phyloP scores from a whole-genome alignment of 2,888 invertebrate species.

The Rhagonycha lutea region DNA sequence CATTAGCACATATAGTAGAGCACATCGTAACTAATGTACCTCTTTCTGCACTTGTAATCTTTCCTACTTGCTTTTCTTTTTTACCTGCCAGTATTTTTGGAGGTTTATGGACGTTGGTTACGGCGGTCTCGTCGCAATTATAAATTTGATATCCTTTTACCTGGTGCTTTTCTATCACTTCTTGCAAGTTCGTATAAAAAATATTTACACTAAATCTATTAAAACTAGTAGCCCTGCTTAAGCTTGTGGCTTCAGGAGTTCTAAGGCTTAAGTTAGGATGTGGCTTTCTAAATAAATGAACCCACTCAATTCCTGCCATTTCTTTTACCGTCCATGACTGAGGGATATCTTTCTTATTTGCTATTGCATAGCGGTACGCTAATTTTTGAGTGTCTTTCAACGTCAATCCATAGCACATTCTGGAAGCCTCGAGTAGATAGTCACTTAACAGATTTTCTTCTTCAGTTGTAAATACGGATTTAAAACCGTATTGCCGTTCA shows the following conservation, averaged over 20 bases:
- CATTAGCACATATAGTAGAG: slow-evolving; percentile 37
- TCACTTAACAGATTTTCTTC: slow-evolving; percentile 1
- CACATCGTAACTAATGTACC: slow-evolving; percentile 23
- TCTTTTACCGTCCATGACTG: slow-evolving; percentile 17
- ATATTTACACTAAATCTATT: slow-evolving; percentile 24
- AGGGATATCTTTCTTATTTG: slow-evolving; percentile 11
- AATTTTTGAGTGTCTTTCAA: slow-evolving; percentile 35
- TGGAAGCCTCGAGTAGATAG: slow-evolving; percentile 5
- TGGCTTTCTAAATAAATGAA: slow-evolving; percentile 1
- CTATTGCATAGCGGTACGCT: slow-evolving; percentile 38
- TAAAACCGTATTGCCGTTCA: not conserved
- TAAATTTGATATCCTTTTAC: slow-evolving; percentile 30
- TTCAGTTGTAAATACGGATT: no score
- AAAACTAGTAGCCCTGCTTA: no score
- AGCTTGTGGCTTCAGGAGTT: slow-evolving; percentile 24
- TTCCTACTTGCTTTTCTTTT: slow-evolving; percentile 21
- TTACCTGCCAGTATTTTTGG: slow-evolving; percentile 11
- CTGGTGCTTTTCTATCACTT: slow-evolving; percentile 28
- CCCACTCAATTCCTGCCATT: slow-evolving; percentile 19
- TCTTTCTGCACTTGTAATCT: slow-evolving; percentile 23
- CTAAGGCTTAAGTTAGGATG: slow-evolving; percentile 7
- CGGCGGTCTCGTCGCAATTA: slow-evolving; percentile 36
- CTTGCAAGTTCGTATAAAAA: slow-evolving; percentile 30
- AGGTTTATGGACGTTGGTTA: slow-evolving; percentile 23
- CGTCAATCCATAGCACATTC: slow-evolving; percentile 37